Conservation (phyloP, 2,888 invertebrate genomes). For the Serripes groenlandicus region DNA sequence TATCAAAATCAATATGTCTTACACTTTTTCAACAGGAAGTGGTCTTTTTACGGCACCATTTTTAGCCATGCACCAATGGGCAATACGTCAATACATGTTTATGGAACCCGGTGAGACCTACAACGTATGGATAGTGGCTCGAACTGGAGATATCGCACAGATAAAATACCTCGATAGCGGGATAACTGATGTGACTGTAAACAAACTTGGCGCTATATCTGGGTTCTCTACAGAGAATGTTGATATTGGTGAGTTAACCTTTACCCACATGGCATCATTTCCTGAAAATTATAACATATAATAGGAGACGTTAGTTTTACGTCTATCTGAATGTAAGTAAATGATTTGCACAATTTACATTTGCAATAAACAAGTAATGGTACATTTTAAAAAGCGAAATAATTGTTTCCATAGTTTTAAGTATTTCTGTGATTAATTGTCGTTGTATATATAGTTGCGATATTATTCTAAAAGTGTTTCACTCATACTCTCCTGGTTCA, state of each 20-base stretch:
- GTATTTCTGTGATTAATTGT: too few relatives aligned
- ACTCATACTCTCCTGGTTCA: too few relatives aligned
- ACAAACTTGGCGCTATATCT: neutral
- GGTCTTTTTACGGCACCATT: neutral
- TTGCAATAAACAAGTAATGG: too few relatives aligned
- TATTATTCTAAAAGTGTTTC: too few relatives aligned
- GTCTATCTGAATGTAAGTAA: neutral
- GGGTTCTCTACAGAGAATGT: neutral
- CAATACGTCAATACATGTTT: neutral
- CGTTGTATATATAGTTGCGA: too few relatives aligned
- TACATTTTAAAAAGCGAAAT: too few relatives aligned
- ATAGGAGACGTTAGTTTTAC: too few relatives aligned
- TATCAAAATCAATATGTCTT: too few relatives aligned
- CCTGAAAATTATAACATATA: too few relatives aligned
- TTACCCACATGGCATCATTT: too few relatives aligned
- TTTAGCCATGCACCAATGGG: neutral
- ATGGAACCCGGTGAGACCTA: conserved; percentile 9
- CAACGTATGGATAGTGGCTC: neutral
- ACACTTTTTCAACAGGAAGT: too few relatives aligned
- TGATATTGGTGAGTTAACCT: neutral
- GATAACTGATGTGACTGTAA: neutral
- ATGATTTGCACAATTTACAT: neutral
- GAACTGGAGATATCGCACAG: neutral
- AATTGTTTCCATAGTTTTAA: too few relatives aligned
- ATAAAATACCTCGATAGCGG: neutral